Evolutionary conservation across 2,888 invertebrate species (phyloP), one percentile per base, ranked within the genome.

Genomic region (Leptinotarsa peninsularis): DNA sequence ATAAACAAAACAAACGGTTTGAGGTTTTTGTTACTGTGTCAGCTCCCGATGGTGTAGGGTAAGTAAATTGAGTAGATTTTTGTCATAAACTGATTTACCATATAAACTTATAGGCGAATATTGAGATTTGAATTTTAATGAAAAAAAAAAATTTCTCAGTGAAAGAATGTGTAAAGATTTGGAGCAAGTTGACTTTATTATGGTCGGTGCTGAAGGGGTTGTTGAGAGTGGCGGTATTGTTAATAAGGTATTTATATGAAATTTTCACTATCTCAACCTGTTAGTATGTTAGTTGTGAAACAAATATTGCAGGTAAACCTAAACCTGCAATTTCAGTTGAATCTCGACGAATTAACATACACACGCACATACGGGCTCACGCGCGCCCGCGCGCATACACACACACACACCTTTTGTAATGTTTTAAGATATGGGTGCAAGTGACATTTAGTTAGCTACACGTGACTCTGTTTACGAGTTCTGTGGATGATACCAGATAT

Each of bases 191-290:
- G 96, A 98, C 88, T 92, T 98, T 88, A 97, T 99, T 1, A 93
- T 99, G 92, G 92, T 99, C 27, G 99, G 99, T 15, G 99, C 99
- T 0, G 99, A 99, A 89, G 98, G 98, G 1, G 98, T 99, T 58
- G 96, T 98, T 0, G 98, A 98, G 89, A 99, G 96, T 89, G 99
- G 99, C 0, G 99, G 99, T 27, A 97, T 99, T 81, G 96, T 99
- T 58, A 99, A 99, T 87, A 98, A 97, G 91, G 96, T 96, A 87
- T 83, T 71, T 43, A 54, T 49, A n/a, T 17, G 17, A 27, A 52
- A 2, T 50, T 68, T n/a, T 14, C 54, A 54, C 15, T 54, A 7
- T 54, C 14, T 54, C 23, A 43, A 43, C 10, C 43, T 43, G 43
- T 43, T 10, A 43, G 43, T 43, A 43, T 43, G 43, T 43, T 43